These are phyloP conservation scores for Andrena trimmerana DNA, from an alignment of 2,888 invertebrate genomes.

Conservation along the genomic window DNA sequence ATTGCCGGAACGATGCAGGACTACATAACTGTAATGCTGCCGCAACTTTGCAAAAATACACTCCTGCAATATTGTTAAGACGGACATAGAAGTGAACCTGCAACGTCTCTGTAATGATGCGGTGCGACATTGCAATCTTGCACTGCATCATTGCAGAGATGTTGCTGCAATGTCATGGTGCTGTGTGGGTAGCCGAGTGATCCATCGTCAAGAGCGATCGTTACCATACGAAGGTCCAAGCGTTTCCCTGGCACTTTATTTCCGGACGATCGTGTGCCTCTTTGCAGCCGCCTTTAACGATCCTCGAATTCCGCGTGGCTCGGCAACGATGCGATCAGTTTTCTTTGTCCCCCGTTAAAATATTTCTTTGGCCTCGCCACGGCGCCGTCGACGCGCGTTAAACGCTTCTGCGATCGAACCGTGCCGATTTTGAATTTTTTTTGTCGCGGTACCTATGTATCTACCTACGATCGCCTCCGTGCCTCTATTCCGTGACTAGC, in stretches of 20 bases:
- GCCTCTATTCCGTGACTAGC: not conserved
- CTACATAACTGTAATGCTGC: no score
- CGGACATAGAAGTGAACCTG: no score
- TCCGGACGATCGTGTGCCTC: slow-evolving; percentile 7
- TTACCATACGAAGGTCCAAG: slow-evolving; percentile 21
- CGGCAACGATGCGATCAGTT: slow-evolving; percentile 25
- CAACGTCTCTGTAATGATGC: no score
- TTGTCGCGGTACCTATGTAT: not conserved
- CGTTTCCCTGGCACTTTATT: slow-evolving; percentile 45
- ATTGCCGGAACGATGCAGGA: no score
- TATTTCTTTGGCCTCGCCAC: slow-evolving; percentile 8
- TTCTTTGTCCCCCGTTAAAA: slow-evolving; percentile 39
- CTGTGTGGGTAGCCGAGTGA: not conserved
- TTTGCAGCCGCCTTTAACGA: slow-evolving; percentile 46
- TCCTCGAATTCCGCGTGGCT: slow-evolving; percentile 47
- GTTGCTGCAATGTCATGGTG: no score
- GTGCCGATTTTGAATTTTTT: not conserved
- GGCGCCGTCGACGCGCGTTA: slow-evolving; percentile 2
- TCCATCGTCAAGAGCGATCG: slow-evolving; percentile 28
- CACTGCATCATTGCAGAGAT: no score
- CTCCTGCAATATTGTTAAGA: no score
- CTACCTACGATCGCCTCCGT: not conserved
- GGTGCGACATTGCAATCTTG: no score
- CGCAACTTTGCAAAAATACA: no score
- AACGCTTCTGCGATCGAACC: not conserved